These are phyloP conservation scores for Dryocosmus kuriphilus DNA, from an alignment of 2,888 invertebrate species.

Conservation along the genomic window DNA sequence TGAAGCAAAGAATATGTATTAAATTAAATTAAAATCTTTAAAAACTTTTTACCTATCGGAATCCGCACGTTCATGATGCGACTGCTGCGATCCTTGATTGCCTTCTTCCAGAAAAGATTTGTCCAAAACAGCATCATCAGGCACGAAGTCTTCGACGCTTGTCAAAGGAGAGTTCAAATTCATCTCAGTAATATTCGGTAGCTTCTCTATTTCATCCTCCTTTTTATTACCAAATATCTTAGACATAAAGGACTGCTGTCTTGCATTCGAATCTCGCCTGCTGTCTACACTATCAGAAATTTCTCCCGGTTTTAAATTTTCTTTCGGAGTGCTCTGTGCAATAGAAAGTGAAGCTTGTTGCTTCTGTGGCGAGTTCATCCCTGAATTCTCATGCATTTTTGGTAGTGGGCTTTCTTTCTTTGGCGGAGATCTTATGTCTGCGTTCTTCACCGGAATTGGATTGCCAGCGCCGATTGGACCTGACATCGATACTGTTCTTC, in stretches of 20 bases:
- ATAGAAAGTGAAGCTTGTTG: slow-evolving; percentile 44
- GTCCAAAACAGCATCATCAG: slow-evolving; percentile 86
- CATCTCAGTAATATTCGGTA: slow-evolving; percentile 53
- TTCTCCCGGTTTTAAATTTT: slow-evolving; percentile 39
- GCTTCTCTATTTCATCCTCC: slow-evolving; percentile 71
- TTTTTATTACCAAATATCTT: slow-evolving; percentile 73
- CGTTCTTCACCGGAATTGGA: slow-evolving; percentile 73
- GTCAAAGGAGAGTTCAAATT: slow-evolving; percentile 69
- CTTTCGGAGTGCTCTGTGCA: slow-evolving; percentile 40
- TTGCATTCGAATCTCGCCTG: slow-evolving; percentile 59
- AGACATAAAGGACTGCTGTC: slow-evolving; percentile 69
- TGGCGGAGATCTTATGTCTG: slow-evolving; percentile 65
- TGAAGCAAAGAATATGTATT: background rate
- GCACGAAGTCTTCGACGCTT: slow-evolving; percentile 86
- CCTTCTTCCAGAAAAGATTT: slow-evolving; percentile 87
- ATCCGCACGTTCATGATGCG: slow-evolving; percentile 76
- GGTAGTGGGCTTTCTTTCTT: slow-evolving; percentile 63
- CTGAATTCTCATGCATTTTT: slow-evolving; percentile 55
- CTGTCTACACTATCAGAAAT: slow-evolving; percentile 58
- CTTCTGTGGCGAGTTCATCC: slow-evolving; percentile 48
- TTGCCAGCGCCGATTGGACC: slow-evolving; percentile 75
- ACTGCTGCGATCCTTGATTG: slow-evolving; percentile 75
- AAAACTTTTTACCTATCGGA: slow-evolving; percentile 80
- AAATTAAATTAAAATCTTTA: slow-evolving; percentile 17
- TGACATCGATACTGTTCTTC: slow-evolving; percentile 67